Conservation (phyloP, 2,888 invertebrate genomes). For the Mesochorus sp. region DNA sequence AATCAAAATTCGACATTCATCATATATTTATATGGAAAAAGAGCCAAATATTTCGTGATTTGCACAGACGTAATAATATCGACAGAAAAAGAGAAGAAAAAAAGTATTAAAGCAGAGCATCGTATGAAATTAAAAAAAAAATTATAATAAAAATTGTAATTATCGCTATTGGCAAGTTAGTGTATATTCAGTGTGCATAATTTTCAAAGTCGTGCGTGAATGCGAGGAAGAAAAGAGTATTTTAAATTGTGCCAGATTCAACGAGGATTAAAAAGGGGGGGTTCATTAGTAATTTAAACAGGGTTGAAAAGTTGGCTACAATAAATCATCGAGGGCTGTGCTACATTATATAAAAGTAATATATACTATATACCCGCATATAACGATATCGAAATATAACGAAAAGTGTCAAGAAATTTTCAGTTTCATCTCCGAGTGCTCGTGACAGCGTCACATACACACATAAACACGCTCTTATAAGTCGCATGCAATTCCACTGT, state of each 20-base stretch:
- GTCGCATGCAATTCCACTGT: not conserved
- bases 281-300: slow-evolving; percentile 2
- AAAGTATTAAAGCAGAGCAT: not conserved
- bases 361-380: slow-evolving; percentile 19
- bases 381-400: slow-evolving; percentile 2
- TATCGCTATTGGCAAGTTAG: too few relatives aligned
- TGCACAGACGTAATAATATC: not conserved
- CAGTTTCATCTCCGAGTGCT: not conserved
- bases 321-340: slow-evolving; percentile 57
- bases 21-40: slow-evolving; percentile 1
- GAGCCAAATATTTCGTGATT: not conserved
- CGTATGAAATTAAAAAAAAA: not conserved
- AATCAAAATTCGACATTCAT: not conserved
- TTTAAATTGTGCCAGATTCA: not conserved
- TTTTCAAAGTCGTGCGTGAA: not conserved
- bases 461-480: not conserved
- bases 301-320: slow-evolving; percentile 40
- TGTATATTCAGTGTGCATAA: too few relatives aligned
- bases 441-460: not conserved
- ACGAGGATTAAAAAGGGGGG: not conserved
- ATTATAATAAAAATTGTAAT: not conserved
- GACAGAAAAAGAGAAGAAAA: not conserved
- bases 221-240: not conserved
- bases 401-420: slow-evolving; percentile 1
- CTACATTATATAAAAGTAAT: slow-evolving; percentile 25